phyloP scores from a whole-genome alignment of 2,888 invertebrate genomes.

The Metalampra italica region DNA sequence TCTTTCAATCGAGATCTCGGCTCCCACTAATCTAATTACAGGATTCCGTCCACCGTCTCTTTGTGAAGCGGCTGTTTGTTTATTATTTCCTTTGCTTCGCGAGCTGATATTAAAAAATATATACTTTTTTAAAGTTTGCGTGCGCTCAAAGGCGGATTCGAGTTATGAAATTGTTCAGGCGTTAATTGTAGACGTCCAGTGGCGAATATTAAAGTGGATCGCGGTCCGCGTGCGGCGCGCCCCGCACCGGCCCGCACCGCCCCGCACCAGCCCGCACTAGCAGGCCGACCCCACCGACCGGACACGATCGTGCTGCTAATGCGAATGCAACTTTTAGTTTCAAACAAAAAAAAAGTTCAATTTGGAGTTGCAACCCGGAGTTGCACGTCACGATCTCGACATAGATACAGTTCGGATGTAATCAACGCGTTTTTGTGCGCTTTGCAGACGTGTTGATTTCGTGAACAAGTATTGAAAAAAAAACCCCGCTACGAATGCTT shows the following conservation, averaged over 20 bases:
- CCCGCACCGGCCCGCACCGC: constrained; percentile 18
- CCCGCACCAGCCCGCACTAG: constrained; percentile 58
- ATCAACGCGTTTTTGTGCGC: constrained; percentile 17
- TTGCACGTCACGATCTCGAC: constrained; percentile 22
- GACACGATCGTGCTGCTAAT: constrained; percentile 32
- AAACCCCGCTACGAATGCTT: no score
- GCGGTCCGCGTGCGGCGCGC: constrained; percentile 46
- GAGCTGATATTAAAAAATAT: constrained; percentile 50
- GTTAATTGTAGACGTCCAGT: constrained; percentile 75
- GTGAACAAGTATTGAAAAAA: no score
- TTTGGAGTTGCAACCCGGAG: constrained; percentile 40
- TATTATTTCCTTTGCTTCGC: constrained; percentile 46
- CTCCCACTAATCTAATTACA: constrained; percentile 66
- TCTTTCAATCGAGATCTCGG: constrained; percentile 40
- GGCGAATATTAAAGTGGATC: constrained; percentile 71
- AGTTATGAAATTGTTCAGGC: constrained; percentile 77
- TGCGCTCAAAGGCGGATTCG: constrained; percentile 67
- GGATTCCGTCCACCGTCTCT: constrained; percentile 35
- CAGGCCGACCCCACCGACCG: constrained; percentile 58
- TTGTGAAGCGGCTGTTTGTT: constrained; percentile 51
- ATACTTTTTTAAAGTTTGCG: constrained; percentile 51
- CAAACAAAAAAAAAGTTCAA: constrained; percentile 55
- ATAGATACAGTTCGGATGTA: constrained; percentile 32
- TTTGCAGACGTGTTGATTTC: no score
- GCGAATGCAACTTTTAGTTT: constrained; percentile 35